Conservation (phyloP, 35 echinoderm and acorn worm genomes). For the Amphiura filiformis region DNA sequence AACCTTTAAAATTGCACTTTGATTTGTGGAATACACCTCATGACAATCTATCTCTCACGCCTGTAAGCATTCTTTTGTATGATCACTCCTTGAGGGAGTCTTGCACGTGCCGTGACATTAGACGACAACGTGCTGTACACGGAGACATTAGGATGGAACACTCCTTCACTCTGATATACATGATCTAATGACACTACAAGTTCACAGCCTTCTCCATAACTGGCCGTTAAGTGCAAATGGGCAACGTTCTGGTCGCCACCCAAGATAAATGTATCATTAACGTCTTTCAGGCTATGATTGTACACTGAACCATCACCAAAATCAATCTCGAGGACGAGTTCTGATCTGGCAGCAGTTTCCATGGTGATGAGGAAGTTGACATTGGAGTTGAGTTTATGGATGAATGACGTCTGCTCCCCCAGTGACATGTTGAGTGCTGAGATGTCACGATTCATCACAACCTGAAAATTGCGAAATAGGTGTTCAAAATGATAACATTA, state of each 20-base stretch:
- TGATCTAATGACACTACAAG: conserved; percentile 80
- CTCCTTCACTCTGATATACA: conserved; percentile 43
- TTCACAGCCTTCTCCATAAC: conserved; percentile 80
- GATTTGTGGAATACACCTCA: conserved; percentile 11
- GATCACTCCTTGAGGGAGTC: not conserved
- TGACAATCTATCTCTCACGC: conserved; percentile 3
- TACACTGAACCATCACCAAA: conserved; percentile 77
- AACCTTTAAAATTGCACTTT: conserved; percentile 15
- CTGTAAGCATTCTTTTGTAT: conserved; percentile 23
- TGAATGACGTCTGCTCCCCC: conserved; percentile 3
- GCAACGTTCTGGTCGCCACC: conserved; percentile 35
- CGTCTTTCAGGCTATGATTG: conserved; percentile 66
- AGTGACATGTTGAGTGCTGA: conserved; percentile 47
- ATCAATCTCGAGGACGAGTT: conserved; percentile 59
- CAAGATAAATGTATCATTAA: conserved; percentile 82
- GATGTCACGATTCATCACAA: conserved; percentile 57
- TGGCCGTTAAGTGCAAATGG: conserved; percentile 71
- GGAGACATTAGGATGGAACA: conserved; percentile 5
- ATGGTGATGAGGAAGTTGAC: conserved; percentile 61
- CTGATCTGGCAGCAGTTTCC: conserved; percentile 56
- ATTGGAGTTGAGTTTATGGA: conserved; percentile 39
- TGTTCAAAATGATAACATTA: not conserved
- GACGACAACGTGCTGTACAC: conserved; percentile 13
- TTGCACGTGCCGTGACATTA: not conserved
- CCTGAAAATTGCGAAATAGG: no score